Percentiles rank a stretch among this genome's conserved stretches.
phyloP scores from a whole-genome alignment of 2,113 vertebrate species.

The Deroptyus accipitrinus region DNA sequence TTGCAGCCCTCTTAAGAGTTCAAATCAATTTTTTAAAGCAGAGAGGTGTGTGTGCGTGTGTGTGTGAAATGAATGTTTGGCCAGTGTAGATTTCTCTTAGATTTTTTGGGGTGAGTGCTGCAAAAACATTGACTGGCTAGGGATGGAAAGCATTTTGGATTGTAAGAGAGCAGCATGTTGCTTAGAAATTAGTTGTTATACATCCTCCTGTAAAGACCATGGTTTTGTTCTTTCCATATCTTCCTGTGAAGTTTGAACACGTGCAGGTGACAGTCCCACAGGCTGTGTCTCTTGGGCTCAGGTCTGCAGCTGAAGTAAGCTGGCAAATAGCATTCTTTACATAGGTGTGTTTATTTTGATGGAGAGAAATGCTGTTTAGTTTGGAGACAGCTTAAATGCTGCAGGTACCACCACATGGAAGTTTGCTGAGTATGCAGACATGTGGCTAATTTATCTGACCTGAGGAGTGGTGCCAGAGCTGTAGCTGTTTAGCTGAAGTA shows the following conservation, averaged over 20 bases:
- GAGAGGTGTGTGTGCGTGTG: background rate
- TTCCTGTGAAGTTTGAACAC: background rate
- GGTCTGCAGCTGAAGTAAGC: background rate
- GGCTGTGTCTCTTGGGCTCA: background rate
- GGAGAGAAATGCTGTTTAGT: background rate
- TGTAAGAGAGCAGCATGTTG: accelerated
- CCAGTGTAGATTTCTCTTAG: background rate
- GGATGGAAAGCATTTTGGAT: background rate
- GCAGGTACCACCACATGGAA: background rate
- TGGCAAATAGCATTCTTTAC: background rate
- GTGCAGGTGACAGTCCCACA: background rate
- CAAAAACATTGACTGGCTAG: background rate
- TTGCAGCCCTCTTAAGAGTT: background rate
- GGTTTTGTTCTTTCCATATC: background rate
- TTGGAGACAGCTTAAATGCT: background rate
- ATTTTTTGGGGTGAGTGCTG: background rate
- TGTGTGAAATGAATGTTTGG: background rate
- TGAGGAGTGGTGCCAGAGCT: background rate
- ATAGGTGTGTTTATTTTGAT: accelerated
- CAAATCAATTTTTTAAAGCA: background rate
- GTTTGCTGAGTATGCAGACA: background rate
- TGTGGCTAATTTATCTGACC: background rate
- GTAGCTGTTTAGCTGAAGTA: background rate
- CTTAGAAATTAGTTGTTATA: background rate
- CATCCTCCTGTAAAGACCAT: background rate